Evolutionary conservation across 2,113 vertebrate genomes (phyloP), one percentile per base, ranked within the genome.

Genomic region (Amia ocellicauda): DNA sequence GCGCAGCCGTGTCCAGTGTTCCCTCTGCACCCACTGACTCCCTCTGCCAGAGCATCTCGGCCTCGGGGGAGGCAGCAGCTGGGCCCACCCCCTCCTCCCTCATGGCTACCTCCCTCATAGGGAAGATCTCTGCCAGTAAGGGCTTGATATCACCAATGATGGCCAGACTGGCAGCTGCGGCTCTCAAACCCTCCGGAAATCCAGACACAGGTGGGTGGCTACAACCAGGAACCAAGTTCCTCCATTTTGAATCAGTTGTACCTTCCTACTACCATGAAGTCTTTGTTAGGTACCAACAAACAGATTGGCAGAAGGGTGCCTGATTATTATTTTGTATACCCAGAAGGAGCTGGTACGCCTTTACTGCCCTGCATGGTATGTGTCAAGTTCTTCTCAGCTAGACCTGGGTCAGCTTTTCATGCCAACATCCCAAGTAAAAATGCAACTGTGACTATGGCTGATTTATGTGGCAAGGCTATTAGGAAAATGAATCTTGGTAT

Each of bases 141-240:
- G 95, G 97, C 31, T 88, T 98, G 79, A 99, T 99, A 82, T 99
- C 97, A 0, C 97, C 97, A 42, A 98, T 98, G 96, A 98, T 99
- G 97, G 96, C 97, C 67, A 84, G 95, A 68, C 78, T 98, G 80
- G 97, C 97, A n/a, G 96, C 97, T 0, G 95, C 95, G 2, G 97
- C 97, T 7, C 91, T 99, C 73, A 98, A 95, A 76, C 92, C 96
- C 45, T 87, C 91, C 29, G 84, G 85, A 74, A 83, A 85, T 71
- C 79, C 79, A 50, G 94, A 96, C 68, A 74, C 88, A 93, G 96
- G 97, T 98, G 70, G 90, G 93, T 78, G 23, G 17, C 3, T 9
- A 22, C 28, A 8, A 19, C 27, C 13, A 11, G 9, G 17, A 22
- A 45, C 24, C 62, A 40, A n/a, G n/a, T n/a, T n/a, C n/a, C n/a